These are phyloP conservation scores for Ceratina japonica DNA, from an alignment of 1,140 invertebrate species.

Conservation along the genomic window DNA sequence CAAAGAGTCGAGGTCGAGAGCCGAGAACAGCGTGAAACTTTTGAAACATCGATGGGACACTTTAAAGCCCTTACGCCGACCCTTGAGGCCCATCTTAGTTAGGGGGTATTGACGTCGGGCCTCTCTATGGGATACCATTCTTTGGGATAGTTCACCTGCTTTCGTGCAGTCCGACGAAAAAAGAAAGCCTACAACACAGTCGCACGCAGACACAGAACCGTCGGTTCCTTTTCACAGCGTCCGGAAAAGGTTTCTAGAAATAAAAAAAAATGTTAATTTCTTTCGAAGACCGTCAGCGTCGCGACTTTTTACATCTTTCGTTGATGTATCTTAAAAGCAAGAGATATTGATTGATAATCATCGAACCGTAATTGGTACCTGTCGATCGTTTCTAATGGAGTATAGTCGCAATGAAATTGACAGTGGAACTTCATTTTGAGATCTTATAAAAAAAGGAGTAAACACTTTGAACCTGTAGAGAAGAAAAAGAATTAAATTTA, in stretches of 20 bases:
- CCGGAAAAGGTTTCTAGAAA: background rate
- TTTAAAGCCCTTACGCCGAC: conserved; percentile 55
- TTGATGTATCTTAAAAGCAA: background rate
- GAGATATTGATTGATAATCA: conserved; percentile 35
- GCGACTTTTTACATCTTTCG: background rate
- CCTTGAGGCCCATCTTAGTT: conserved; percentile 61
- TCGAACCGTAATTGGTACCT: conserved; percentile 33
- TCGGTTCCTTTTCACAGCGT: background rate
- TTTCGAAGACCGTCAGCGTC: background rate
- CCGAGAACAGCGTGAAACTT: conserved; percentile 45
- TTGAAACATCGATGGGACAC: conserved; percentile 56
- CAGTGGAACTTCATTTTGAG: background rate
- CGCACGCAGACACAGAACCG: background rate
- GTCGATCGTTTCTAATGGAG: background rate
- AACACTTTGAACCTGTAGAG: background rate
- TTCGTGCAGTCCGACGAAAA: background rate
- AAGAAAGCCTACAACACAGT: background rate
- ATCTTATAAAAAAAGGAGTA: background rate
- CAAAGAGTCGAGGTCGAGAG: background rate
- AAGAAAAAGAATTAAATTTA: background rate
- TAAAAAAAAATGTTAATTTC: conserved; percentile 12
- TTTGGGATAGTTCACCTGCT: conserved; percentile 63
- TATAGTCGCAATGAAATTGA: background rate
- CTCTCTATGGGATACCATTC: conserved; percentile 47
- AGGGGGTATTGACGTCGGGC: conserved; percentile 67